Conservation (phyloP, 1,140 invertebrate species). For the Thaumatotibia leucotreta region DNA sequence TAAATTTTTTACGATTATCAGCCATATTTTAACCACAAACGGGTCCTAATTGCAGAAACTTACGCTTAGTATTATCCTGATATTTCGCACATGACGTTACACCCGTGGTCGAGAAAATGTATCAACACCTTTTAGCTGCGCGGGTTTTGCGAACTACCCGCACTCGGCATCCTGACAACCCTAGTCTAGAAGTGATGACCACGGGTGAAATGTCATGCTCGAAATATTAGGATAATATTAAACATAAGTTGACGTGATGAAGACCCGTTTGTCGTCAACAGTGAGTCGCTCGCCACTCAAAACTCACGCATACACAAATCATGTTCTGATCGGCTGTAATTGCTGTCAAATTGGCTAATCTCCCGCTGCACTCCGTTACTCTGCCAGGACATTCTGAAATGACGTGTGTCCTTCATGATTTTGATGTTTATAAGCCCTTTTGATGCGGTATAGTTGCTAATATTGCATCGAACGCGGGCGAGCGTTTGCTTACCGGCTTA, state of each 20-base stretch:
- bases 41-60: too few relatives aligned
- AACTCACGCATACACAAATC: background rate
- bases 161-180: too few relatives aligned
- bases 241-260: too few relatives aligned
- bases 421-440: background rate
- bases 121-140: too few relatives aligned
- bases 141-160: too few relatives aligned
- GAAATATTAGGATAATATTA: too few relatives aligned
- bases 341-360: conserved; percentile 14
- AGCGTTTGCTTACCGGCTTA: background rate
- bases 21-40: too few relatives aligned
- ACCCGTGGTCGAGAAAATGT: too few relatives aligned
- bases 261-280: background rate
- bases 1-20: too few relatives aligned
- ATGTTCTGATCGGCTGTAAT: conserved; percentile 9
- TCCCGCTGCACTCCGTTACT: background rate
- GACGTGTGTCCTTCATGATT: background rate
- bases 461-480: background rate
- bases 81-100: too few relatives aligned
- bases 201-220: too few relatives aligned
- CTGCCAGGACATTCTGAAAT: background rate
- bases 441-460: background rate
- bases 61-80: too few relatives aligned
- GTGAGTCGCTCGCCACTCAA: background rate
- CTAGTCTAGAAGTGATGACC: background rate